phyloP scores from a whole-genome alignment of 2,113 vertebrate genomes.

The Corythoichthys haematopterus region DNA sequence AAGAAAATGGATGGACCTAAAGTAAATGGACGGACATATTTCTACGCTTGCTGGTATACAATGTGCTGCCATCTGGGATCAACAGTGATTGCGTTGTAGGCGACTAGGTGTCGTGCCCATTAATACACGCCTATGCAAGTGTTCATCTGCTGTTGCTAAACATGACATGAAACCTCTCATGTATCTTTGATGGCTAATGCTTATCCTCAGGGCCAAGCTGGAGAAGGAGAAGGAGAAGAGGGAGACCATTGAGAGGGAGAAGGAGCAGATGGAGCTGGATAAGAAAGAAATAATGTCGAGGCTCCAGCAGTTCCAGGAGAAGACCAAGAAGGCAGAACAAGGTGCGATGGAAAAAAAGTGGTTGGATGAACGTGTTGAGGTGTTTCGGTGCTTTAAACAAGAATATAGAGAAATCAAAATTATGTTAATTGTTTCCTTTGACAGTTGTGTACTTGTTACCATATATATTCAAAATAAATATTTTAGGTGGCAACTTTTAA shows the following conservation, averaged over 20 bases:
- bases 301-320: conserved; percentile 85
- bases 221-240: conserved; percentile 89
- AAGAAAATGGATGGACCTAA: too few species aligned
- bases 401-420: too few species aligned
- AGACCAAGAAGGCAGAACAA: conserved; percentile 87
- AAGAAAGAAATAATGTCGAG: conserved; percentile 85
- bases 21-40: too few species aligned
- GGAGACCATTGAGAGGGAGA: conserved; percentile 85
- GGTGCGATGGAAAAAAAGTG: conserved; percentile 63
- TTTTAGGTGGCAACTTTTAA: too few species aligned
- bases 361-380: not conserved
- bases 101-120: not conserved
- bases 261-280: conserved; percentile 87
- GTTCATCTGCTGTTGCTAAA: not conserved
- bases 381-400: too few species aligned
- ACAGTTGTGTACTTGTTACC: too few species aligned
- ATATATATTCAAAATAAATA: too few species aligned
- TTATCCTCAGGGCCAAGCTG: conserved; percentile 81
- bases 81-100: not conserved
- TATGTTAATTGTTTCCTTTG: too few species aligned
- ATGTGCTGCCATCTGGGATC: not conserved
- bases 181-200: conserved; percentile 26
- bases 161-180: conserved; percentile 5
- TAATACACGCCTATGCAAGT: not conserved
- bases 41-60: too few species aligned